phyloP scores from a whole-genome alignment of 1,140 invertebrate species.

The Megalonaias nervosa region DNA sequence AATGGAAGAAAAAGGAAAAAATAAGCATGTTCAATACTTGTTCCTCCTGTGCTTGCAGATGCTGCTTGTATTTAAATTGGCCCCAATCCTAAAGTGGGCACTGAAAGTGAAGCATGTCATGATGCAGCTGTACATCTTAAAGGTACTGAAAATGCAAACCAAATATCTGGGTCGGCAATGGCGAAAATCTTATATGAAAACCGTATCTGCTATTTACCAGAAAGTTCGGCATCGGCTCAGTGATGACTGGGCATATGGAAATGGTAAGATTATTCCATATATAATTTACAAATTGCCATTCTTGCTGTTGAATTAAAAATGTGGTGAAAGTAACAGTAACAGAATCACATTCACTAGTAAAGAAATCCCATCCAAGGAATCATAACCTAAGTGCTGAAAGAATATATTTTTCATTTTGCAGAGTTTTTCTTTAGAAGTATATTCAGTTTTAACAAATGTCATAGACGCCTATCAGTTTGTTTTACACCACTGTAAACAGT shows the following conservation, averaged over 20 bases:
- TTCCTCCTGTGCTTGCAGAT: conserved; percentile 77
- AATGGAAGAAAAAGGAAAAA: no score
- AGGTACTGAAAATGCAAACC: conserved; percentile 99
- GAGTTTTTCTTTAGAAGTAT: no score
- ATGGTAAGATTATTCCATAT: conserved; percentile 76
- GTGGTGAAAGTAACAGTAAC: no score
- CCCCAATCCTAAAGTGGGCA: conserved; percentile 97
- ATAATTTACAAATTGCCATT: neutral
- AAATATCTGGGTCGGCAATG: conserved; percentile 99
- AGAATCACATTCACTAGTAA: no score
- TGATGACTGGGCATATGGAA: conserved; percentile 99
- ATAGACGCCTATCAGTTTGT: no score
- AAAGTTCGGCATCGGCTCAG: conserved; percentile 91
- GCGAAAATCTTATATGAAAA: conserved; percentile 99
- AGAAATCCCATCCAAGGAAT: no score
- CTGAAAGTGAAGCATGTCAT: conserved; percentile 93
- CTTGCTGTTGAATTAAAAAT: neutral
- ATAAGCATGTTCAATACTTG: neutral
- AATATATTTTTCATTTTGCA: no score
- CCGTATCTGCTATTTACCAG: conserved; percentile 98
- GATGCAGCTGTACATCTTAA: conserved; percentile 98
- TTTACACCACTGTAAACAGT: no score
- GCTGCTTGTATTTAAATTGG: conserved; percentile 99
- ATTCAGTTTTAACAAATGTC: no score
- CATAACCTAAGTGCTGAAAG: no score